Conservation (phyloP, 1,140 invertebrate genomes). For the Ceratina japonica region DNA sequence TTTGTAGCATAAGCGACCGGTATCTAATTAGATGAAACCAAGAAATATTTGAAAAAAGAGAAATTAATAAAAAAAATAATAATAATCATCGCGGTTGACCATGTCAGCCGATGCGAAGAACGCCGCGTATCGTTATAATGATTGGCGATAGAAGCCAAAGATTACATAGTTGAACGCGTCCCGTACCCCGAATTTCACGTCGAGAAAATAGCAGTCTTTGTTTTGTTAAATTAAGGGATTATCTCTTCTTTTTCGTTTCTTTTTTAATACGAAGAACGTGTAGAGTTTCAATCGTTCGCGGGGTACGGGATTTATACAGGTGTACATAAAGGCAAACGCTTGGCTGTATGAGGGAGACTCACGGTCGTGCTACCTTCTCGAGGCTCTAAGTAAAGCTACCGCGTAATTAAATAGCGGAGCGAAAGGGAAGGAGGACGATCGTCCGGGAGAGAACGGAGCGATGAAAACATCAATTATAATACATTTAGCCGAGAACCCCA, state of each 20-base stretch:
- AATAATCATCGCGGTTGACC: not conserved
- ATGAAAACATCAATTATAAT: not conserved
- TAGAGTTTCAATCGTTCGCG: not conserved
- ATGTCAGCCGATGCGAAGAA: not conserved
- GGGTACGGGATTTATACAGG: not conserved
- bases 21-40: not conserved
- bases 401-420: constrained; percentile 19
- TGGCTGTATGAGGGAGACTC: constrained; percentile 1
- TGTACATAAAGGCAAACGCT: constrained; percentile 34
- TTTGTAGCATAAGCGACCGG: constrained; percentile 66
- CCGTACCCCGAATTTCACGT: not conserved
- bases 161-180: constrained; percentile 11
- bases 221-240: not conserved
- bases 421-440: not conserved
- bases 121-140: constrained; percentile 1
- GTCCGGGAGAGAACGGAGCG: not conserved
- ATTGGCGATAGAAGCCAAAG: constrained; percentile 41
- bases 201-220: not conserved
- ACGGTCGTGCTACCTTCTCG: constrained; percentile 10
- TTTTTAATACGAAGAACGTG: not conserved
- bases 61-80: not conserved
- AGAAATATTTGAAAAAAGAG: not conserved
- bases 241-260: not conserved
- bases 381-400: constrained; percentile 35
- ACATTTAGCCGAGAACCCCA: too few relatives aligned